These are phyloP conservation scores for Xenus cinereus DNA, from an alignment of 2,113 vertebrate species.

Conservation along the genomic window DNA sequence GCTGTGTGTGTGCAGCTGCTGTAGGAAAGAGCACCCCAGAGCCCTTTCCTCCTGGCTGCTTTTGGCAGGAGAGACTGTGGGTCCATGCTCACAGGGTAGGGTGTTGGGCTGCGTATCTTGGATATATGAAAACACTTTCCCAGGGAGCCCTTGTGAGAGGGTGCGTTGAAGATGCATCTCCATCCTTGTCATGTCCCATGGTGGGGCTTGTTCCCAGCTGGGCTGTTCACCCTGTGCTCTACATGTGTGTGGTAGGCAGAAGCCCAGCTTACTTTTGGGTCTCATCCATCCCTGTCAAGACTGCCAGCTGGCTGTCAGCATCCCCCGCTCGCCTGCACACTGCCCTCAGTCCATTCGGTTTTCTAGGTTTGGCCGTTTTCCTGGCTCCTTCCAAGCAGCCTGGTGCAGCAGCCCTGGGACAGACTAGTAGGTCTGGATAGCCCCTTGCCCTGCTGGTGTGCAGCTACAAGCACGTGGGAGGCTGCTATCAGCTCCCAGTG, in stretches of 20 bases:
- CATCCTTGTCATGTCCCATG: fast-evolving
- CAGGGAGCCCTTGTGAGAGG: background rate
- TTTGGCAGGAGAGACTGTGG: background rate
- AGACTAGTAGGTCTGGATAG: background rate
- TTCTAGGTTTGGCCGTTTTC: background rate
- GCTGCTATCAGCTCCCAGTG: background rate
- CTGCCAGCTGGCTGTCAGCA: background rate
- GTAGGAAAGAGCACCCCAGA: background rate
- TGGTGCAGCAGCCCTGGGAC: background rate
- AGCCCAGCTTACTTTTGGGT: background rate
- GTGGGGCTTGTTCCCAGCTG: background rate
- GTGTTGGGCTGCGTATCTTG: background rate
- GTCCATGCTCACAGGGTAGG: background rate
- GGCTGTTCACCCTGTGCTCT: background rate
- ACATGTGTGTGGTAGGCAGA: background rate
- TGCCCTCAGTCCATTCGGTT: background rate
- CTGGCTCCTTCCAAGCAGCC: background rate
- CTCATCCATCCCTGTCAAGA: background rate
- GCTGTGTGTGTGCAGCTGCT: background rate
- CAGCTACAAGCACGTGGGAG: fast-evolving
- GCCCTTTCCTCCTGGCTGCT: background rate
- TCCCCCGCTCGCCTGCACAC: background rate
- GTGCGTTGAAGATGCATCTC: background rate
- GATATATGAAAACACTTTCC: fast-evolving
- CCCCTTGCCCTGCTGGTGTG: no score